Evolutionary conservation across 2,888 invertebrate species (phyloP).

Genomic region (Melipona beecheii): DNA sequence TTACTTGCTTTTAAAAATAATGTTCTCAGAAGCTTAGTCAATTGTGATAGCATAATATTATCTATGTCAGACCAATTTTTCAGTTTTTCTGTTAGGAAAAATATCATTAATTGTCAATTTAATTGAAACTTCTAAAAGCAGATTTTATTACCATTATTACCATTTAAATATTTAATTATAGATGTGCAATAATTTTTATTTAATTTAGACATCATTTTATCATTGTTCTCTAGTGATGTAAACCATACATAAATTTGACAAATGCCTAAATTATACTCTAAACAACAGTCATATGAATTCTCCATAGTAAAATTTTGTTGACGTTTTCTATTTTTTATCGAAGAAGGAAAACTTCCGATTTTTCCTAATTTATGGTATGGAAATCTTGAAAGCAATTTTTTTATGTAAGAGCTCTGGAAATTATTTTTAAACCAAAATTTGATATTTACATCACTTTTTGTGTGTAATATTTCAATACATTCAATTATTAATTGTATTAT

Average conservation of each 20-base stretch:
- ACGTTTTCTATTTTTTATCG: constrained; percentile 77
- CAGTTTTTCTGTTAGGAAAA: constrained; percentile 72
- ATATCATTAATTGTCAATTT: background rate
- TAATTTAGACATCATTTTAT: constrained; percentile 84
- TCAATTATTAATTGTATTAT: constrained; percentile 88
- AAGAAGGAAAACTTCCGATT: background rate
- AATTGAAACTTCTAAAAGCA: constrained; percentile 33
- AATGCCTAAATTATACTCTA: constrained; percentile 86
- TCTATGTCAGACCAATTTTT: constrained; percentile 72
- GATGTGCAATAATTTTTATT: constrained; percentile 79
- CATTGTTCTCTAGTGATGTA: constrained; percentile 84
- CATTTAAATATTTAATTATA: constrained; percentile 85
- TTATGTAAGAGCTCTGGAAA: constrained; percentile 85
- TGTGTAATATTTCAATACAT: constrained; percentile 78
- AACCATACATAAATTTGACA: constrained; percentile 83
- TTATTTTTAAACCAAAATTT: constrained; percentile 85
- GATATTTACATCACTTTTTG: constrained; percentile 55
- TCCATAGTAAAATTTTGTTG: constrained; percentile 84
- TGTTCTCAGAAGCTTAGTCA: constrained; percentile 74
- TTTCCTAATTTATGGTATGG: constrained; percentile 86
- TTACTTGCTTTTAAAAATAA: constrained; percentile 77
- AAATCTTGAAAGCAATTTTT: constrained; percentile 86
- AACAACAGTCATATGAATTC: constrained; percentile 84
- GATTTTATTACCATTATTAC: constrained; percentile 81
- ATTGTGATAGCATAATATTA: constrained; percentile 61